Evolutionary conservation across 2,113 vertebrate genomes (phyloP).

Genomic region (Bubo blakistoni): DNA sequence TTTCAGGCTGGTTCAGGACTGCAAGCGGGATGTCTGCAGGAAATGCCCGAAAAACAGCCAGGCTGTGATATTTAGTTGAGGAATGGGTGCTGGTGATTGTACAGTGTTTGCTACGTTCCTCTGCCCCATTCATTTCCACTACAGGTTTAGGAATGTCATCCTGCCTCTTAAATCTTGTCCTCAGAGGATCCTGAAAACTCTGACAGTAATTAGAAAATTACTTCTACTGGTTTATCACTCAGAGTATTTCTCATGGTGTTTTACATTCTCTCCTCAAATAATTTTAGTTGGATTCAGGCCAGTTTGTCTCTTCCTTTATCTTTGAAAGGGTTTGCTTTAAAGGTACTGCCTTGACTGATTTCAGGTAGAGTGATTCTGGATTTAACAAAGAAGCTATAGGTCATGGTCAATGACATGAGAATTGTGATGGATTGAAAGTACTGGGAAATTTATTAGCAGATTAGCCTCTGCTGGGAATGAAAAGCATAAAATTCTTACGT

Average conservation of each 20-base stretch:
- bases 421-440: background rate
- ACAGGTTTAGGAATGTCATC: background rate
- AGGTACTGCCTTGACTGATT: background rate
- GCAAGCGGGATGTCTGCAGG: background rate
- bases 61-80: background rate
- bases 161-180: background rate
- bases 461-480: background rate
- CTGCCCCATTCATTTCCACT: background rate
- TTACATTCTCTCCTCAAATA: background rate
- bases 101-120: background rate
- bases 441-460: background rate
- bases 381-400: background rate
- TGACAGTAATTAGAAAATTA: background rate
- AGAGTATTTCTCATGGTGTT: background rate
- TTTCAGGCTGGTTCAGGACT: background rate
- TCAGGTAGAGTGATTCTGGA: background rate
- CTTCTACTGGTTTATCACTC: background rate
- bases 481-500: background rate
- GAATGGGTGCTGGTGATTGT: background rate
- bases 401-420: background rate
- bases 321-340: background rate
- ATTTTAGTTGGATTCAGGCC: background rate
- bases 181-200: background rate
- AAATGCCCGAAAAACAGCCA: fast-evolving
- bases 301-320: background rate